Evolutionary conservation across 2,113 vertebrate species (phyloP), one percentile per base, ranked within the genome.

Genomic region (Heliornis fulica): DNA sequence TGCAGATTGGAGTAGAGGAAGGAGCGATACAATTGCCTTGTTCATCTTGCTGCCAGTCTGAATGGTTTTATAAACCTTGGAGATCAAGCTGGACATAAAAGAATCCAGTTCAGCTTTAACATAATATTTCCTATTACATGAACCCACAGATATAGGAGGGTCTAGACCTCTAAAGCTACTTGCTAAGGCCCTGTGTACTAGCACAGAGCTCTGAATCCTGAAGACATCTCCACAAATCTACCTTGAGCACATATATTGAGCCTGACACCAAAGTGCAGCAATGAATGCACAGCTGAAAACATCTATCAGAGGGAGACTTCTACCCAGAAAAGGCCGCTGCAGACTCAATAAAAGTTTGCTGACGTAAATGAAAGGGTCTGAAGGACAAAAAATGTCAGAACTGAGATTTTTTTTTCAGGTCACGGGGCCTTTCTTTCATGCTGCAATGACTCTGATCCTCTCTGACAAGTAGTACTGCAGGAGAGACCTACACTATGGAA

Each of bases 11-110:
- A 90, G 80, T 9, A 89, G 22, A 36, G 60, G 45, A 78, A 90
- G n/a, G 80, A 94, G 71, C 56, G 75, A 12, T 22, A 71, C 76
- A 75, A 71, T 78, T 78, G 85, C 93, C 69, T 90, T 90, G 93
- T 90, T 95, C 92, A 90, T 95, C 92, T 95, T 21, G 2, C 83
- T 83, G 88, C 85, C 86, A 38, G 48, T 51, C 64, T 86, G 89
- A 94, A 59, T 15, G 64, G 79, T 72, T 90, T 94, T 88, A 53
- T 60, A 90, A 93, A 66, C 46, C 56, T 57, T 15, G 36, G 51
- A 72, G 92, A 94, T 89, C 82, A 83, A 92, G 28, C 51, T 45
- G 64, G 83, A 87, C 90, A 75, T 50, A 54, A 31, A 90, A 81
- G 57, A 95, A 89, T 89, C 68, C 68, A 75, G 46, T 57, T 87